Base-by-base conservation (phyloP, 37 sponge, comb jelly and placozoan species). In the Tethya wilhelma region DNA sequence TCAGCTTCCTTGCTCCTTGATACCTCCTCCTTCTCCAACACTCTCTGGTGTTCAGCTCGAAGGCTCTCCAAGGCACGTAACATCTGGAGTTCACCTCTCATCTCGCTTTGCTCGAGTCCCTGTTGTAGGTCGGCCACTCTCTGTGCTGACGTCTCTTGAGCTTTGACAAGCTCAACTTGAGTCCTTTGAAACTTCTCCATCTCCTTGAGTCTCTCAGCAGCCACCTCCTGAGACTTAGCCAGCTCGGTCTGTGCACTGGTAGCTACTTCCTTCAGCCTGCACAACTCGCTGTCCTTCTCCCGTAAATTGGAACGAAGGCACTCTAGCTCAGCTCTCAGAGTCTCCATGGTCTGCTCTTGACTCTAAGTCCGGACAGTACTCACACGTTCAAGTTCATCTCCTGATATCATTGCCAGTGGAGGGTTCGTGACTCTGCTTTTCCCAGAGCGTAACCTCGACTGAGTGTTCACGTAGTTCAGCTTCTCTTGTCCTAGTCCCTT, bases 1-100 rank as follows among this genome's bases (percentile, higher is more conserved):
- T 60, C 62, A 8, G 62, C 25, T 60, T 60, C 62, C 62, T 17
- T 60, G n/a, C n/a, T n/a, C n/a, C n/a, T n/a, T n/a, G n/a, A n/a
- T n/a, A n/a, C n/a, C n/a, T n/a, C n/a, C n/a, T n/a, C n/a, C n/a
- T n/a, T n/a, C n/a, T n/a, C n/a, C n/a, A n/a, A n/a, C n/a, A n/a
- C n/a, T n/a, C n/a, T n/a, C n/a, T n/a, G n/a, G n/a, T n/a, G n/a
- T n/a, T n/a, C n/a, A n/a, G n/a, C n/a, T 22, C 62, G 62, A 60
- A 60, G 23, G n/a, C 23, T 60, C 62, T 60, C 62, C 62, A 60
- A 60, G 29, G 62, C 11, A 23, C 62, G 62, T 19, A 60, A 60
- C 62, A 22, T 60, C 23, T 25, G 6, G 5, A 60, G 5, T 30
- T 60, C 62, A 7, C 23, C 62, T 7, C 11, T 7, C n/a, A 60